phyloP scores from a whole-genome alignment of 2,113 vertebrate genomes.

The Gallinago undulata region DNA sequence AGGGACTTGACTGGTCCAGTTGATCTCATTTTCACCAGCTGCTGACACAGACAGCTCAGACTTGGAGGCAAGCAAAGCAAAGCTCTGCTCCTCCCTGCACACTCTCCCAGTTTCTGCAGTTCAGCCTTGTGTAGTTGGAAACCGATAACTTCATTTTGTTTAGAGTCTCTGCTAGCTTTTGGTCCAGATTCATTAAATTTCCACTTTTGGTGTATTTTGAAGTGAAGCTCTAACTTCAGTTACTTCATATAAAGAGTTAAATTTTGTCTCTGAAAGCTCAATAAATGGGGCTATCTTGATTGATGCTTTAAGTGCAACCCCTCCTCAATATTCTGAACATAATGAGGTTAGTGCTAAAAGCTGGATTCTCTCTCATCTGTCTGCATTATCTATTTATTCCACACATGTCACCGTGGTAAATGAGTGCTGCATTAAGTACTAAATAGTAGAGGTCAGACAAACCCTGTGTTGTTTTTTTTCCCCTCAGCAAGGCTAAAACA shows the following conservation, averaged over 20 bases:
- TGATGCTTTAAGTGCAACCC: conserved; percentile 45
- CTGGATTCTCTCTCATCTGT: conserved; percentile 47
- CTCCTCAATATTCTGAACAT: conserved; percentile 31
- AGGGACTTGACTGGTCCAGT: not conserved
- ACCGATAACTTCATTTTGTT: not conserved
- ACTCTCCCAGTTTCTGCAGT: not conserved
- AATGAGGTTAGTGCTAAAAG: conserved; percentile 62
- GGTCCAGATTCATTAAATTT: not conserved
- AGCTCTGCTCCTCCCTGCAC: not conserved
- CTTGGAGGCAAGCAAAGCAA: not conserved
- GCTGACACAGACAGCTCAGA: not conserved
- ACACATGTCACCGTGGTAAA: conserved; percentile 10
- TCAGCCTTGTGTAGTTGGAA: not conserved
- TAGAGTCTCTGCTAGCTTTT: not conserved
- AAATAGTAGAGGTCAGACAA: conserved; percentile 46
- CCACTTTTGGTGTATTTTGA: not conserved
- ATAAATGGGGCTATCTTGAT: conserved; percentile 22
- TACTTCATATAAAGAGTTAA: not conserved
- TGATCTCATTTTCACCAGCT: not conserved
- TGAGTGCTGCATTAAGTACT: conserved; percentile 45
- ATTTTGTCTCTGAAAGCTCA: not conserved
- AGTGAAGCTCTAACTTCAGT: not conserved
- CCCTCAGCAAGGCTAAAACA: not conserved
- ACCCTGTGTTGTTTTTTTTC: not conserved
- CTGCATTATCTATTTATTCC: conserved; percentile 55